phyloP scores from a whole-genome alignment of 2,797 vertebrate genomes.

The Echeneis naucrates region DNA sequence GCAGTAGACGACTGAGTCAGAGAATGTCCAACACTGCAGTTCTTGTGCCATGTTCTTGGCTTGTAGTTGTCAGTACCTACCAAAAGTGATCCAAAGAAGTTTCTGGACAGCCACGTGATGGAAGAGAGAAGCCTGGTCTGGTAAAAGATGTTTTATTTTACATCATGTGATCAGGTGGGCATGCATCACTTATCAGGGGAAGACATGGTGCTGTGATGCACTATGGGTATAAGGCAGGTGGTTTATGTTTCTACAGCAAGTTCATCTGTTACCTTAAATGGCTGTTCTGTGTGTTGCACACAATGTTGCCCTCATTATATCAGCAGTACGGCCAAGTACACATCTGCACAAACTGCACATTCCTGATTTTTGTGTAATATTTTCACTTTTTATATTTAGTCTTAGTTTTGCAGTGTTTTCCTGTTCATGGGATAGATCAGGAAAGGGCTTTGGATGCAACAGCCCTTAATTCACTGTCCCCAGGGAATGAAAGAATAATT shows the following conservation, averaged over 20 bases:
- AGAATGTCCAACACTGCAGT: too few species aligned
- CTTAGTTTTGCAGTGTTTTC: constrained; percentile 14
- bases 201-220: too few species aligned
- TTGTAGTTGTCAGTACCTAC: too few species aligned
- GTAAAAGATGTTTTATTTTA: too few species aligned
- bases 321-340: constrained; percentile 17
- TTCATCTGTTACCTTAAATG: constrained; percentile 25
- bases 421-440: constrained; percentile 22
- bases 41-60: too few species aligned
- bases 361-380: constrained; percentile 23
- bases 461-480: constrained; percentile 46
- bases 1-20: too few species aligned
- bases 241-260: background rate
- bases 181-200: too few species aligned
- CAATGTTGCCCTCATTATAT: constrained; percentile 27
- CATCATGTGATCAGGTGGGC: too few species aligned
- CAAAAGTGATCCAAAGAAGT: too few species aligned
- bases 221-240: too few species aligned
- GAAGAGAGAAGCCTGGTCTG: too few species aligned
- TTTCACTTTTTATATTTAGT: constrained; percentile 30
- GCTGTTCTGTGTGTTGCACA: constrained; percentile 12
- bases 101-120: too few species aligned
- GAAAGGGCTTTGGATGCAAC: constrained; percentile 20
- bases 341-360: background rate
- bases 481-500: constrained; percentile 46